phyloP scores from a whole-genome alignment of 1,140 invertebrate genomes.

The Nymphalis io region DNA sequence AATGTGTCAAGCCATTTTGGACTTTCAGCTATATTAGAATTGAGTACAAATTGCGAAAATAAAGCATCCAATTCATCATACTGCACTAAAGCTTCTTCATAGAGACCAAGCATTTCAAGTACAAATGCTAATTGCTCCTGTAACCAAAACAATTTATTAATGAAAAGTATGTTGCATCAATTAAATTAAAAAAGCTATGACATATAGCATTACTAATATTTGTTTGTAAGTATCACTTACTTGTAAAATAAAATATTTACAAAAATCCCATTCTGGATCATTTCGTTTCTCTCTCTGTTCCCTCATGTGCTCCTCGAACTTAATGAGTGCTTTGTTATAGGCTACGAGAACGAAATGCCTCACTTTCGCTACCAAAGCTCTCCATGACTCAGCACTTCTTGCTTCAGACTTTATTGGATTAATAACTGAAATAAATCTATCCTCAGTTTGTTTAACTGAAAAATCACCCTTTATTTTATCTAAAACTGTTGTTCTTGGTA shows the following conservation, averaged over 20 bases:
- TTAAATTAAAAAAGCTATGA: conserved; percentile 11
- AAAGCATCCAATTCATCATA: conserved; percentile 98
- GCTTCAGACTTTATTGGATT: conserved; percentile 95
- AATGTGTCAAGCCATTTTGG: conserved; percentile 91
- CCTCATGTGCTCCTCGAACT: conserved; percentile 95
- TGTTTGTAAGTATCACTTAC: conserved; percentile 73
- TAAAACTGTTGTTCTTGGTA: conserved; percentile 95
- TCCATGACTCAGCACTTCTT: conserved; percentile 93
- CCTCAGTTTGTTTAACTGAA: conserved; percentile 91
- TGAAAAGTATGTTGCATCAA: not conserved
- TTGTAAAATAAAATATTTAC: conserved; percentile 95
- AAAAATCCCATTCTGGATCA: conserved; percentile 96
- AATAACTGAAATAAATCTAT: conserved; percentile 93
- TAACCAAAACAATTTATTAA: conserved; percentile 52
- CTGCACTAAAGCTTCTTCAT: conserved; percentile 96
- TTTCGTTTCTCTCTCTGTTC: conserved; percentile 94
- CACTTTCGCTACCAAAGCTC: conserved; percentile 90
- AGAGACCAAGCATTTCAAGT: conserved; percentile 95
- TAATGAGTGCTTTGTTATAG: conserved; percentile 91
- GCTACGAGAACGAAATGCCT: conserved; percentile 91
- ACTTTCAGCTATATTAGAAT: conserved; percentile 92
- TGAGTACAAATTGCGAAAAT: conserved; percentile 97
- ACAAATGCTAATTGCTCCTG: conserved; percentile 98
- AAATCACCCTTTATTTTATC: conserved; percentile 98
- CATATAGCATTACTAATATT: not conserved